Evolutionary conservation across 2,797 vertebrate species (phyloP).

Genomic region (Xiphorhynchus erythropygius): DNA sequence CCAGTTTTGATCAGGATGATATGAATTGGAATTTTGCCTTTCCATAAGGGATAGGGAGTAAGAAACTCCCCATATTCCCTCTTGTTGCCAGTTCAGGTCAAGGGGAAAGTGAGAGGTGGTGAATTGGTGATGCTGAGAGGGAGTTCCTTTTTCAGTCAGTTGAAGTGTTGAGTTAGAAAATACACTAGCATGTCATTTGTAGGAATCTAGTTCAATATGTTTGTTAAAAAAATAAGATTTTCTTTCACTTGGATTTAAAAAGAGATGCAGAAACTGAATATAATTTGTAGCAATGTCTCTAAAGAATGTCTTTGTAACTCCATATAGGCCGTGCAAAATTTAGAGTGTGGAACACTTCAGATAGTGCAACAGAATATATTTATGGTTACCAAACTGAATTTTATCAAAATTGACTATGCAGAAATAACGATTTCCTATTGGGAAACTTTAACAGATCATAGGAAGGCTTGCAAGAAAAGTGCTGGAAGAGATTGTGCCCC

Average conservation of each 20-base stretch:
- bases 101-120: background rate
- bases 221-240: background rate
- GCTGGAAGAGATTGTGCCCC: background rate
- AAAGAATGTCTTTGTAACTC: background rate
- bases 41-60: background rate
- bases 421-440: background rate
- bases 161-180: background rate
- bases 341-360: background rate
- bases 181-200: background rate
- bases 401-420: background rate
- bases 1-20: background rate
- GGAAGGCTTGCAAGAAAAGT: background rate
- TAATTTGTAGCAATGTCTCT: background rate
- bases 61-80: background rate
- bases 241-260: background rate
- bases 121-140: background rate
- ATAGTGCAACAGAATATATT: background rate
- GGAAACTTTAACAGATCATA: background rate
- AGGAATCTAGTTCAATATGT: background rate
- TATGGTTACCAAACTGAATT: background rate
- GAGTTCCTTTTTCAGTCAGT: background rate
- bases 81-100: background rate
- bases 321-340: background rate
- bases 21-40: background rate
- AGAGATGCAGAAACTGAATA: background rate